Evolutionary conservation across 2,113 vertebrate species (phyloP).

Genomic region (Cynopterus brachyotis): DNA sequence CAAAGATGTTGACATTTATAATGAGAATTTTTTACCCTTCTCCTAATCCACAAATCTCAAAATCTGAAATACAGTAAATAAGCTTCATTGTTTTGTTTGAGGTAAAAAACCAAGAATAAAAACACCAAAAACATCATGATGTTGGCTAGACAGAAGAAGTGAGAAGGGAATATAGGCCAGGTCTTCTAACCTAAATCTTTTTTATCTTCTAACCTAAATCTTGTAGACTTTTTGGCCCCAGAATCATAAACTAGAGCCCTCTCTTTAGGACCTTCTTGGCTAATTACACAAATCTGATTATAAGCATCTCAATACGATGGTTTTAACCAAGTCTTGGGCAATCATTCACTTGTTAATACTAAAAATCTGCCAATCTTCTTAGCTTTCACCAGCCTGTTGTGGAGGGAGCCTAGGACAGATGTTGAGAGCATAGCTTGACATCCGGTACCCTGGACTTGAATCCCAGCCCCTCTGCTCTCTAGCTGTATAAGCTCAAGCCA

Average conservation of each 20-base stretch:
- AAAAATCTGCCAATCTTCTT: background rate
- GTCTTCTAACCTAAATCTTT: background rate
- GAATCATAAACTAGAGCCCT: background rate
- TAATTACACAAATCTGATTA: background rate
- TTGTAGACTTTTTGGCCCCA: background rate
- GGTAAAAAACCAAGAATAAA: constrained; percentile 23
- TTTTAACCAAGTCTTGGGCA: background rate
- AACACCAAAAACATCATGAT: background rate
- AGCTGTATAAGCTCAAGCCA: background rate
- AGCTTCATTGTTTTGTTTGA: background rate
- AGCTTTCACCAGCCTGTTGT: accelerated
- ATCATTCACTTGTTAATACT: background rate
- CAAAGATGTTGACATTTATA: background rate
- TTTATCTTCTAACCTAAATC: background rate
- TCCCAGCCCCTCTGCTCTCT: background rate
- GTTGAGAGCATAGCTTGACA: background rate
- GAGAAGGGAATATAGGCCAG: background rate
- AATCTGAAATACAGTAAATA: constrained; percentile 32
- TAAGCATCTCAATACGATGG: background rate
- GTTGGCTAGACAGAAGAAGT: background rate
- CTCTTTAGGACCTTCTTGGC: background rate
- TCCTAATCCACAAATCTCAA: background rate
- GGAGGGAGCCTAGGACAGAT: background rate
- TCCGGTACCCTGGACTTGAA: background rate
- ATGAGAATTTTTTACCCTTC: background rate